phyloP scores from a whole-genome alignment of 1,140 invertebrate genomes.

The Fopius arisanus region DNA sequence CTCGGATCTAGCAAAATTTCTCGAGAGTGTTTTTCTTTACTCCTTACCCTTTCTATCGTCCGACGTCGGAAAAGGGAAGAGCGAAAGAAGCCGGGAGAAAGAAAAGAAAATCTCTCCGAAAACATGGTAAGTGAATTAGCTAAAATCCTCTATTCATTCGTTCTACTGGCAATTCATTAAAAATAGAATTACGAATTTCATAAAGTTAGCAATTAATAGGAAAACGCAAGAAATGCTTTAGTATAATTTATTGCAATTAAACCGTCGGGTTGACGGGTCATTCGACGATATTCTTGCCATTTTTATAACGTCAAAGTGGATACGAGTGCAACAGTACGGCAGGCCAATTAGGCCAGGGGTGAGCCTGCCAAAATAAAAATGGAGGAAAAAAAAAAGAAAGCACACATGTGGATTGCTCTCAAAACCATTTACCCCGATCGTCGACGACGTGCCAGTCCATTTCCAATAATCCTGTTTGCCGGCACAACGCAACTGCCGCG shows the following conservation, averaged over 20 bases:
- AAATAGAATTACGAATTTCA: background rate
- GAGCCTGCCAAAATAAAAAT: slow-evolving; percentile 17
- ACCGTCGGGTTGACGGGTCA: background rate
- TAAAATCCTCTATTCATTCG: slow-evolving; percentile 3
- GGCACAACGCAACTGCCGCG: slow-evolving; percentile 4
- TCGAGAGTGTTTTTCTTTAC: slow-evolving; percentile 24
- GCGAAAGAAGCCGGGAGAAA: background rate
- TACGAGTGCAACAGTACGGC: background rate
- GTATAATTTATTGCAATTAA: background rate
- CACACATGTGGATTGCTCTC: slow-evolving; percentile 38
- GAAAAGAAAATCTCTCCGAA: background rate
- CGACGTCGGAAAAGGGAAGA: slow-evolving; percentile 10
- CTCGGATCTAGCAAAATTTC: background rate
- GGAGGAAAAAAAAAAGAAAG: slow-evolving; percentile 23
- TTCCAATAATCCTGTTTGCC: slow-evolving; percentile 43
- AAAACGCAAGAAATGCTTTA: background rate
- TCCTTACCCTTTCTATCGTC: background rate
- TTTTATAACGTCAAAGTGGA: background rate
- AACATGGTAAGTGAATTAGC: slow-evolving; percentile 37
- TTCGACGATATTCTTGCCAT: background rate
- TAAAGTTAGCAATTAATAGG: background rate
- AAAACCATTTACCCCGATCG: slow-evolving; percentile 37
- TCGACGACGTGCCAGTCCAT: slow-evolving; percentile 27
- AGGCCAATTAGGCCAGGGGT: slow-evolving; percentile 24
- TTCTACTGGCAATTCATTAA: background rate